Conservation (phyloP, 92 coral and sea anemone genomes). For the Galaxea fascicularis region DNA sequence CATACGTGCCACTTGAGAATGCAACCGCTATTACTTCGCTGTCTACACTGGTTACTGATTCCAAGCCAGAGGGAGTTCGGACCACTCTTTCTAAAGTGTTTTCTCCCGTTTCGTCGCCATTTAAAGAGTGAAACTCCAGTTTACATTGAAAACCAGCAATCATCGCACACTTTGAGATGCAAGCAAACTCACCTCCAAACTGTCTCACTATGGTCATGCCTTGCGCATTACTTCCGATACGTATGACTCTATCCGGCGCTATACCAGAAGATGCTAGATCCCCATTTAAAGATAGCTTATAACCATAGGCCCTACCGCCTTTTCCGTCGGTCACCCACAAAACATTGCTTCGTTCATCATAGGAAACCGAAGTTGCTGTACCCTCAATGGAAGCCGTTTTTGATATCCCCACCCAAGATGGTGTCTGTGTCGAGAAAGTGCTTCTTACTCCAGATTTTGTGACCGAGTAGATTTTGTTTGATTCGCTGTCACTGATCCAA, state of each 20-base stretch:
- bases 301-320: slow-evolving; percentile 81
- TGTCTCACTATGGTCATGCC: slow-evolving; percentile 94
- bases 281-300: slow-evolving; percentile 78
- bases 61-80: slow-evolving; percentile 95
- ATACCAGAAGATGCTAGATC: slow-evolving; percentile 61
- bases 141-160: slow-evolving; percentile 91
- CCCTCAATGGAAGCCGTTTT: slow-evolving; percentile 64
- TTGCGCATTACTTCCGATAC: slow-evolving; percentile 80
- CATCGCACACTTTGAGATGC: slow-evolving; percentile 90
- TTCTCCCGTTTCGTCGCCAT: slow-evolving; percentile 70
- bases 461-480: slow-evolving; percentile 71
- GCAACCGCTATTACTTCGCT: slow-evolving; percentile 67
- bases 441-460: slow-evolving; percentile 64
- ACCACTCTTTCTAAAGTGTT: slow-evolving; percentile 86
- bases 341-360: slow-evolving; percentile 72
- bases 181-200: slow-evolving; percentile 80
- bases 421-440: slow-evolving; percentile 62
- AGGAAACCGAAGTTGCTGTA: slow-evolving; percentile 85
- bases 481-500: slow-evolving; percentile 85
- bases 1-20: slow-evolving; percentile 92
- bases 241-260: slow-evolving; percentile 70
- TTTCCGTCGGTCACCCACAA: slow-evolving; percentile 89
- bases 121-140: slow-evolving; percentile 86
- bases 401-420: slow-evolving; percentile 73
- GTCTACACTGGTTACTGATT: slow-evolving; percentile 77